These are phyloP conservation scores for Oxygymnocypris stewartii DNA, from an alignment of 2,113 vertebrate genomes.

Conservation along the genomic window DNA sequence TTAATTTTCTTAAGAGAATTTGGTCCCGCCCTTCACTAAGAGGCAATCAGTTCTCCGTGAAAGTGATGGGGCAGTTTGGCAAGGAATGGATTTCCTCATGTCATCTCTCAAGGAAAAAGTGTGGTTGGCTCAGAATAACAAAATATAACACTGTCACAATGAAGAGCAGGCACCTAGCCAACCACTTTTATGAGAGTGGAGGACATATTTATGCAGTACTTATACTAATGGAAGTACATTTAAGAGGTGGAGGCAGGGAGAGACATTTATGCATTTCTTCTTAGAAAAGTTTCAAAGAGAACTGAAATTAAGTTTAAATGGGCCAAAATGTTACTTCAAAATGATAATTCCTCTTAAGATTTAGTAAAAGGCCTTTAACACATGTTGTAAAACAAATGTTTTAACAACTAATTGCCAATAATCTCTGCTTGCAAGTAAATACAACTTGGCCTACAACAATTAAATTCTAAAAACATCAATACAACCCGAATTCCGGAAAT, in stretches of 20 bases:
- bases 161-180: constrained; percentile 56
- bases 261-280: constrained; percentile 50
- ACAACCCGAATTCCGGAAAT: too few relatives aligned
- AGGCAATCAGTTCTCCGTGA: constrained; percentile 55
- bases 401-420: background rate
- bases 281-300: constrained; percentile 46
- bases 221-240: constrained; percentile 61
- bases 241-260: constrained; percentile 51
- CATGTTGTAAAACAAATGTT: background rate
- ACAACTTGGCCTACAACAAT: background rate
- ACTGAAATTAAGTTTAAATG: constrained; percentile 46
- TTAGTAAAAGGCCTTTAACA: background rate
- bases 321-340: background rate
- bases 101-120: constrained; percentile 57
- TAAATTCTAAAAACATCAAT: background rate
- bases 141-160: constrained; percentile 45
- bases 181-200: constrained; percentile 57
- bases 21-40: constrained; percentile 42
- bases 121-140: constrained; percentile 49
- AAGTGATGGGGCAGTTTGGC: constrained; percentile 50
- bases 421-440: background rate
- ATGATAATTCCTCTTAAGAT: background rate
- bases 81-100: constrained; percentile 54
- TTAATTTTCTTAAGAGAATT: constrained; percentile 53
- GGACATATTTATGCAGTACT: constrained; percentile 59